Percentiles rank a stretch among this genome's conserved stretches.
These are phyloP conservation scores for Aelia acuminata DNA, from an alignment of 2,888 invertebrate species.

Conservation along the genomic window DNA sequence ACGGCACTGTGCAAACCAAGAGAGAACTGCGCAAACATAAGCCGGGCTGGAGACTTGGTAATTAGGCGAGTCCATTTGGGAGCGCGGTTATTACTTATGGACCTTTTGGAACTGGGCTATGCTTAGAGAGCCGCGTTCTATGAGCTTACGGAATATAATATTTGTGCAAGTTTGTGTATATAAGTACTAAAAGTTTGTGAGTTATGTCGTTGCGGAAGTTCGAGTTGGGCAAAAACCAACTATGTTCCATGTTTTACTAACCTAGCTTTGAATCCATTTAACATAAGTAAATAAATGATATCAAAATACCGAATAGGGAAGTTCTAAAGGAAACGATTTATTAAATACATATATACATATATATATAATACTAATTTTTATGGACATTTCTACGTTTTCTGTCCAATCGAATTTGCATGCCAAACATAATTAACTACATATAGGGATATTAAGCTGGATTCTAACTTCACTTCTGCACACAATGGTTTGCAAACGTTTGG, in stretches of 20 bases:
- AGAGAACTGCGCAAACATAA: slow-evolving; percentile 7
- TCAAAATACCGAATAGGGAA: too few species aligned
- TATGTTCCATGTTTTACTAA: neutral
- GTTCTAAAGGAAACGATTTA: too few species aligned
- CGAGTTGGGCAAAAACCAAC: neutral
- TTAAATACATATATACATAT: too few species aligned
- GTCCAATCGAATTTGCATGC: too few species aligned
- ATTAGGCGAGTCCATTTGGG: neutral
- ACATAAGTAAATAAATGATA: too few species aligned
- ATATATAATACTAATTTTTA: too few species aligned
- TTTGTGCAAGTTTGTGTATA: neutral
- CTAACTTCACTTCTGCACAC: too few species aligned
- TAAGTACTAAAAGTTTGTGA: neutral
- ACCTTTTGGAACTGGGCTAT: neutral
- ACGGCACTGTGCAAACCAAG: neutral
- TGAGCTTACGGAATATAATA: neutral
- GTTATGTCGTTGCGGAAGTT: neutral
- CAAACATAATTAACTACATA: too few species aligned
- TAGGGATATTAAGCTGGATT: too few species aligned
- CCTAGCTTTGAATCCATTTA: neutral
- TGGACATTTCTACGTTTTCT: too few species aligned
- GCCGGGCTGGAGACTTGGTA: neutral
- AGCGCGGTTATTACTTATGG: neutral
- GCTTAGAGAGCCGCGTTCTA: neutral
- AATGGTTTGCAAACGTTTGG: too few species aligned